These are phyloP conservation scores for Babyrousa celebensis DNA, from an alignment of 2,797 vertebrate species.

Conservation along the genomic window DNA sequence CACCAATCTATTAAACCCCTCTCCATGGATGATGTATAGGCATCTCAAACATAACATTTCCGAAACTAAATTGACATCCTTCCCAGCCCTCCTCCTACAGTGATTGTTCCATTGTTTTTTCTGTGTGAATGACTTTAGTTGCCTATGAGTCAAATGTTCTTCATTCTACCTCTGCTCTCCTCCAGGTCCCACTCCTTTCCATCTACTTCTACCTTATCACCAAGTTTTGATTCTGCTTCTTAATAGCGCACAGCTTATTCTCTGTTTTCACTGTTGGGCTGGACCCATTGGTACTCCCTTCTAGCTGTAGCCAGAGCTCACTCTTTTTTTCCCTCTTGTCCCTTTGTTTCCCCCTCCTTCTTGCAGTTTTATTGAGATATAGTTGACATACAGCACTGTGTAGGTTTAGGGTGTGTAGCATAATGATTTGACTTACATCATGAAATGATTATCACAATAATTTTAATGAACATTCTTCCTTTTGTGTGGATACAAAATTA, in stretches of 20 bases:
- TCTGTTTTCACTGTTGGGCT: neutral
- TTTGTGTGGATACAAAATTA: too few species aligned
- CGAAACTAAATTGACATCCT: neutral
- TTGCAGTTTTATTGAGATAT: too few species aligned
- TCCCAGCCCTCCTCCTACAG: neutral
- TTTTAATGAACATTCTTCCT: too few species aligned
- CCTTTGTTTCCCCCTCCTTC: too few species aligned
- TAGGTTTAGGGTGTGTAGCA: too few species aligned
- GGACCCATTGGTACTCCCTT: neutral
- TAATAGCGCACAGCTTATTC: neutral
- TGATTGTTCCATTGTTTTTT: neutral
- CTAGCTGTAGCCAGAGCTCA: too few species aligned
- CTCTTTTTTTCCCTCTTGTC: neutral
- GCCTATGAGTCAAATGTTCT: neutral
- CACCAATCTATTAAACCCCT: neutral
- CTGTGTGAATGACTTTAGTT: neutral
- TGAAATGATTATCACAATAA: too few species aligned
- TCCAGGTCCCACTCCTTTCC: neutral
- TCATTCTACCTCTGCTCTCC: neutral
- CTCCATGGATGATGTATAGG: neutral
- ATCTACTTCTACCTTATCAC: neutral
- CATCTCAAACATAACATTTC: neutral
- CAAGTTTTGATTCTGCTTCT: neutral
- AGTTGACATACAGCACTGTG: too few species aligned
- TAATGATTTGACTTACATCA: too few species aligned